phyloP scores from a whole-genome alignment of 2,113 vertebrate species.

The Hymenochirus boettgeri region DNA sequence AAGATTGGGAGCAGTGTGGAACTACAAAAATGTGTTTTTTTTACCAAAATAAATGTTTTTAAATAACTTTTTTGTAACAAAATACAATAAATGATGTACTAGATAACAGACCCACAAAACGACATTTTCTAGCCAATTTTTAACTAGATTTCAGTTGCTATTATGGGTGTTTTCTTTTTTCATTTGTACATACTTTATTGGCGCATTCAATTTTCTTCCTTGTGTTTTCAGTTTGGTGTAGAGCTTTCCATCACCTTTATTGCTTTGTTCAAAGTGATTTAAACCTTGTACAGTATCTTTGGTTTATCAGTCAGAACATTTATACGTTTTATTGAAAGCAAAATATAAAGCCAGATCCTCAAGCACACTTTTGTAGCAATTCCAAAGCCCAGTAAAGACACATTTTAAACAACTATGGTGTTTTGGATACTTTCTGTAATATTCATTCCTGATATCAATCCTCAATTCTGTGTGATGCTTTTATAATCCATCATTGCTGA shows the following conservation, averaged over 20 bases:
- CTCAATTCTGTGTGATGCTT: constrained; percentile 5
- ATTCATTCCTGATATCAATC: constrained; percentile 23
- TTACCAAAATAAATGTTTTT: neutral
- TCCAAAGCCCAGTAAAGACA: constrained; percentile 15
- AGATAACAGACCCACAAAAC: constrained; percentile 13
- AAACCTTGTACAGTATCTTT: constrained; percentile 29
- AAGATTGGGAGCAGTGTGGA: neutral
- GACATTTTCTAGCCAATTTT: neutral
- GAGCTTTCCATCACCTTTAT: constrained; percentile 38
- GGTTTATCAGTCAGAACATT: constrained; percentile 30
- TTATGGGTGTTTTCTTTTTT: constrained; percentile 6
- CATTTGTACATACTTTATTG: constrained; percentile 25
- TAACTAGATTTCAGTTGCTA: constrained; percentile 3
- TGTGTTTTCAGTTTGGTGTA: constrained; percentile 30
- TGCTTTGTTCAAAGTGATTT: constrained; percentile 39
- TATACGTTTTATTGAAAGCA: constrained; percentile 36
- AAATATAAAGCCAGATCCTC: constrained; percentile 26
- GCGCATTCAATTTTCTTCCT: constrained; percentile 25
- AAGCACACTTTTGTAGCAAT: constrained; percentile 9
- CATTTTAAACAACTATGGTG: constrained; percentile 17
- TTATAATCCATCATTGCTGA: constrained; percentile 19
- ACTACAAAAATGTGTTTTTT: too few relatives aligned
- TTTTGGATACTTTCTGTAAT: constrained; percentile 10
- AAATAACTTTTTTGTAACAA: constrained; percentile 9
- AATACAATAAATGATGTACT: neutral